These are phyloP conservation scores for Limosa lapponica DNA, from an alignment of 2,797 vertebrate species.

Conservation along the genomic window DNA sequence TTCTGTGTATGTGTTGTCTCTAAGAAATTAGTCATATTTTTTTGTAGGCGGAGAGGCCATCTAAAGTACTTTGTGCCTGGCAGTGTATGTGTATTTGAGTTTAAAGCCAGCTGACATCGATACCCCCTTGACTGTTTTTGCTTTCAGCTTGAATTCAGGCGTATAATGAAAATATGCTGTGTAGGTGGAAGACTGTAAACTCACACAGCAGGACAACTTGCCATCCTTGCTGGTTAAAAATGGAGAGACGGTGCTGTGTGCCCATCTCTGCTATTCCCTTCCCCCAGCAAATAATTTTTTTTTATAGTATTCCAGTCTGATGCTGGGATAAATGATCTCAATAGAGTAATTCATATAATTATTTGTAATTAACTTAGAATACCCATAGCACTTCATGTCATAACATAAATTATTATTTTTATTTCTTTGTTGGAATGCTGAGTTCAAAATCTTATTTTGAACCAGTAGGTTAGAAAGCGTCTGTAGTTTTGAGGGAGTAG, in stretches of 20 bases:
- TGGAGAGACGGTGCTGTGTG: background rate
- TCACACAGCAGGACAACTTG: background rate
- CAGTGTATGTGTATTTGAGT: background rate
- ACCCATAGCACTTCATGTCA: background rate
- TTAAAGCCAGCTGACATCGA: background rate
- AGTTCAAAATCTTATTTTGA: background rate
- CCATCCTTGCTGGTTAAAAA: background rate
- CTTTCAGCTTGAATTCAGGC: slow-evolving; percentile 3
- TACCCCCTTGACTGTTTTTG: background rate
- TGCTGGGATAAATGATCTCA: background rate
- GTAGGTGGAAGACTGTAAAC: background rate
- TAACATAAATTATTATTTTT: background rate
- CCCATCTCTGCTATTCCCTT: background rate
- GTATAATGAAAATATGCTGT: background rate
- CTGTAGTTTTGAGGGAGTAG: background rate
- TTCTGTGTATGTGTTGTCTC: background rate
- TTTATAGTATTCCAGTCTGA: background rate
- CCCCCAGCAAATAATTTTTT: background rate
- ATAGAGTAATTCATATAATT: background rate
- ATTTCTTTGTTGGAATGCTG: background rate
- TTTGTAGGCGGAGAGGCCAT: background rate
- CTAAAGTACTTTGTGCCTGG: background rate
- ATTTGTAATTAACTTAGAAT: background rate
- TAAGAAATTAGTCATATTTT: slow-evolving; percentile 8
- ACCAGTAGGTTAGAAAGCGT: background rate